Conservation (phyloP, 1,140 invertebrate species). For the Argopecten irradians region DNA sequence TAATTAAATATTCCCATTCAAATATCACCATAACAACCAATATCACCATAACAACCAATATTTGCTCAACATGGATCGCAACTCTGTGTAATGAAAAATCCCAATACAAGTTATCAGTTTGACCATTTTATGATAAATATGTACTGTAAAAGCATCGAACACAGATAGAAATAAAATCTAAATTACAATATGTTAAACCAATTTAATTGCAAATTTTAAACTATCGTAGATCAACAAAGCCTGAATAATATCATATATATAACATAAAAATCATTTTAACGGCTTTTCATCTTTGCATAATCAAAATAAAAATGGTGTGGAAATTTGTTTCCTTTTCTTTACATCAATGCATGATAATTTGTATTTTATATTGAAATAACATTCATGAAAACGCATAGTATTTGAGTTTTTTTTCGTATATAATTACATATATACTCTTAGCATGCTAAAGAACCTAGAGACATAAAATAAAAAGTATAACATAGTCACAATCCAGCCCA, state of each 20-base stretch:
- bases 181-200: background rate
- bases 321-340: background rate
- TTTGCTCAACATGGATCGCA: too few relatives aligned
- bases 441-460: background rate
- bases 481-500: background rate
- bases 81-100: too few relatives aligned
- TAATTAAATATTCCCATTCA: too few relatives aligned
- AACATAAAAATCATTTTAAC: background rate
- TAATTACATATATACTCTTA: too few relatives aligned
- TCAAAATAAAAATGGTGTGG: background rate
- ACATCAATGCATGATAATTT: background rate
- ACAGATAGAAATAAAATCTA: too few relatives aligned
- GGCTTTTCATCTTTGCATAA: background rate
- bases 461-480: background rate
- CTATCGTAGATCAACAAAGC: background rate
- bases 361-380: background rate
- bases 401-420: background rate
- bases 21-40: too few relatives aligned
- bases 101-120: too few relatives aligned
- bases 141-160: too few relatives aligned
- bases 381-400: background rate
- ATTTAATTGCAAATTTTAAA: slow-evolving; percentile 2
- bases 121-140: too few relatives aligned
- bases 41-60: too few relatives aligned
- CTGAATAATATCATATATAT: background rate